Evolutionary conservation across 1,140 invertebrate genomes (phyloP), one percentile per base, ranked within the genome.

Genomic region (Drosophila oshimai): DNA sequence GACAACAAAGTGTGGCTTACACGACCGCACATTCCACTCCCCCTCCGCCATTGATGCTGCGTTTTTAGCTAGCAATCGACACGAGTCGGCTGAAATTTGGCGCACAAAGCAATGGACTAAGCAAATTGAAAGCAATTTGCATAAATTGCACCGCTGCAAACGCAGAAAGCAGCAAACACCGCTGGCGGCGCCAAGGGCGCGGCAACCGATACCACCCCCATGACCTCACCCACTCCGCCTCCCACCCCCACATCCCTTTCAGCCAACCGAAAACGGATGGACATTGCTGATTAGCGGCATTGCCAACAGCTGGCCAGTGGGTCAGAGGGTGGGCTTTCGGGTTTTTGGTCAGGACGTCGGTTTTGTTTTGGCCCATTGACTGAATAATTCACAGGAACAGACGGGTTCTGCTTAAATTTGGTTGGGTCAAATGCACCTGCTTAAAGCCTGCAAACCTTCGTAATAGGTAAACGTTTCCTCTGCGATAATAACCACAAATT

Each of bases 111-210:
- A 73, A 47, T 71, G 49, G 60, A 78, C 70, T 61, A 78, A 77
- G 42, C 79, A 75, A 84, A 79, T 79, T 86, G 80, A 65, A 68
- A 77, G 81, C 76, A 77, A 87, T 87, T 87, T 88, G 73, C 81
- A 86, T 86, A 80, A 87, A 86, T 86, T 84, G 54, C 60, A 67
- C 36, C 60, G 60, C 37, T 67, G 58, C 34, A 65, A 65, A 65
- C 20, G 60, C 58, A 65, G 28, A 24, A 53, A 51, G 45, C 37
- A 45, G 22, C 61, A 51, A 53, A 47, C 49, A 65, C 33, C 20
- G 49, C 24, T 12, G 39, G 13, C 20, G 47, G 37, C 33, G 53
- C 45, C 53, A 13, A 49, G 34, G 24, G 51, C 28, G 37, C 26
- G 29, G 29, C 18, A 15, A 34, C 54, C 50, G 33, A 67, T 57